Conservation (phyloP, 2,113 vertebrate genomes). For the Anguilla rostrata region DNA sequence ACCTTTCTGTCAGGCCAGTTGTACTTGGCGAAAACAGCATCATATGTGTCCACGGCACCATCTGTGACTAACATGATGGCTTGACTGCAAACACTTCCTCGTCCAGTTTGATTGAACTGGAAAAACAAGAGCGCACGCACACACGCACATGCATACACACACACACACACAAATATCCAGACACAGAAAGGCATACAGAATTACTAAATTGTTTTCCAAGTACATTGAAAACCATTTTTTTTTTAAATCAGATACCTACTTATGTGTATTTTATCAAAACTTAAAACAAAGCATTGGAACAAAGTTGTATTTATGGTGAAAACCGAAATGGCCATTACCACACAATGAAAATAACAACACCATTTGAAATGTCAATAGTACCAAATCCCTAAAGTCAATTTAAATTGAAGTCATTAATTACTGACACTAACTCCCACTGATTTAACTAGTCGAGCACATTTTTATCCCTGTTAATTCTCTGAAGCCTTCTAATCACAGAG, state of each 20-base stretch:
- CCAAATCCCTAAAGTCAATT: constrained; percentile 4
- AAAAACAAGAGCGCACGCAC: constrained; percentile 18
- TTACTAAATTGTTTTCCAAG: neutral
- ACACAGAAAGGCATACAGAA: neutral
- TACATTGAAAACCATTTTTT: neutral
- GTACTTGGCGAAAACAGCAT: constrained; percentile 91
- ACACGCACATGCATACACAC: constrained; percentile 14
- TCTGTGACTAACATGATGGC: constrained; percentile 98
- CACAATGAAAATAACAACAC: neutral
- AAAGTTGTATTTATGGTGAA: neutral
- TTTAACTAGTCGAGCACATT: neutral
- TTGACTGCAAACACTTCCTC: constrained; percentile 95
- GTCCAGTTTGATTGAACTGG: constrained; percentile 94
- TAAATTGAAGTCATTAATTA: constrained; percentile 23
- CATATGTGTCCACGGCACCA: constrained; percentile 94
- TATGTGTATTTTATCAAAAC: neutral
- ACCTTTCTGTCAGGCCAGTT: constrained; percentile 99
- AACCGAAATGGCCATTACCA: neutral
- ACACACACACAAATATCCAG: neutral
- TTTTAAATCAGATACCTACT: neutral
- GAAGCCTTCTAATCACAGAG: constrained; percentile 12
- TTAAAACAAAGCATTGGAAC: neutral
- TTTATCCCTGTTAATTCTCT: constrained; percentile 22
- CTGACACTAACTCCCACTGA: constrained; percentile 22
- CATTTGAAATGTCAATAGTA: neutral